These are phyloP conservation scores for Fregata magnificens DNA, from an alignment of 2,113 vertebrate species.

Conservation along the genomic window DNA sequence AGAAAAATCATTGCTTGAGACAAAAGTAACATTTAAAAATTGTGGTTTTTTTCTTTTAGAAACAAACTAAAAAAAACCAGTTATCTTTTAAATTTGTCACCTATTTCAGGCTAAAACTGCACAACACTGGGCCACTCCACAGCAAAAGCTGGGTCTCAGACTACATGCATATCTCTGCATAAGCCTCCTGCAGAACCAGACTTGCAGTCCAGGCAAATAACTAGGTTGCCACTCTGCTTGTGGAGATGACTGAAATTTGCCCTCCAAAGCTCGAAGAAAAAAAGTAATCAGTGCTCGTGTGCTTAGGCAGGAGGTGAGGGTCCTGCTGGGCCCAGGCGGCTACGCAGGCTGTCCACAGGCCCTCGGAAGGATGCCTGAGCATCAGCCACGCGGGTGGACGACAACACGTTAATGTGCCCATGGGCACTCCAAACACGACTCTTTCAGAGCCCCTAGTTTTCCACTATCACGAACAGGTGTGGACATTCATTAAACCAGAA, in stretches of 20 bases:
- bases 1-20: neutral
- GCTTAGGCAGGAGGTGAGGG: neutral
- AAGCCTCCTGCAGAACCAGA: neutral
- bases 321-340: neutral
- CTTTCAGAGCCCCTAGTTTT: neutral
- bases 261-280: neutral
- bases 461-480: accelerated
- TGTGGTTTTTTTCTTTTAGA: neutral
- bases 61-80: accelerated
- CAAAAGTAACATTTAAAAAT: neutral
- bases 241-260: neutral
- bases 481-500: neutral
- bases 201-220: neutral
- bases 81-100: neutral
- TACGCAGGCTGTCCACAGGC: accelerated
- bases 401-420: accelerated
- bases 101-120: neutral
- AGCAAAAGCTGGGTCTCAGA: neutral
- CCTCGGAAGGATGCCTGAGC: neutral
- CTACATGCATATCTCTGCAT: neutral
- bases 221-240: neutral
- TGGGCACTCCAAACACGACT: accelerated
- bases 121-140: neutral
- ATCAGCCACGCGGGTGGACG: accelerated
- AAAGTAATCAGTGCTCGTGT: accelerated